Evolutionary conservation across 2,113 vertebrate genomes (phyloP), one percentile per base, ranked within the genome.

Genomic region (Loxodonta africana): DNA sequence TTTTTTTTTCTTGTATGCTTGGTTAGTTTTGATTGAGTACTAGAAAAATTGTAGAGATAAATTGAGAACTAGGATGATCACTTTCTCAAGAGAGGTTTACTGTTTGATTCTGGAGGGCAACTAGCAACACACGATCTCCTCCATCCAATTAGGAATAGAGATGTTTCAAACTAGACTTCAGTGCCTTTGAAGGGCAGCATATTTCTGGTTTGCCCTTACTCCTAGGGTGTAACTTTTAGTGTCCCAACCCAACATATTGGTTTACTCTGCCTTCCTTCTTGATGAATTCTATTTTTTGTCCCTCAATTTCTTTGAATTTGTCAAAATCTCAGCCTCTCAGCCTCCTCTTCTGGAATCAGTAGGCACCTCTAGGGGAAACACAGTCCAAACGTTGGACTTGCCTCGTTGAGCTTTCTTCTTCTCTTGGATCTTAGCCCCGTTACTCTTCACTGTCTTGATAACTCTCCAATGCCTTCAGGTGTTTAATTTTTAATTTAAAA

Each of bases 401-500:
- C 57, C 21, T 86, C 46, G 1, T 1, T 20, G 86, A 33, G 25
- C 23, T 84, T 46, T 20, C 51, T 73, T 88, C 37, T 78, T 48
- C 65, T 44, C 44, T 65, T 82, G 86, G 63, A 60, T 88, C 30
- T 25, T 28, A 41, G 76, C 57, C 53, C 71, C 30, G 7, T 28
- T 37, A 37, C 69, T 93, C 76, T 71, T 88, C 48, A 51, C 28
- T 91, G 12, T 53, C 57, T 92, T 77, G 41, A 88, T 81, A 69
- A 77, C 25, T 69, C 33, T 53, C 63, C 48, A 81, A 30, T 53
- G 63, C 71, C 77, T 91, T 53, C 26, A 37, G 60, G 86, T 83
- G 48, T 81, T 90, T 33, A 80, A 51, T 48, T 80, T 80, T 96
- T 88, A 69, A 77, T 93, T 91, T 95, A 91, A 85, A 91, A 71